Conservation (phyloP, 2,113 vertebrate species). For the Larimichthys polyactis region DNA sequence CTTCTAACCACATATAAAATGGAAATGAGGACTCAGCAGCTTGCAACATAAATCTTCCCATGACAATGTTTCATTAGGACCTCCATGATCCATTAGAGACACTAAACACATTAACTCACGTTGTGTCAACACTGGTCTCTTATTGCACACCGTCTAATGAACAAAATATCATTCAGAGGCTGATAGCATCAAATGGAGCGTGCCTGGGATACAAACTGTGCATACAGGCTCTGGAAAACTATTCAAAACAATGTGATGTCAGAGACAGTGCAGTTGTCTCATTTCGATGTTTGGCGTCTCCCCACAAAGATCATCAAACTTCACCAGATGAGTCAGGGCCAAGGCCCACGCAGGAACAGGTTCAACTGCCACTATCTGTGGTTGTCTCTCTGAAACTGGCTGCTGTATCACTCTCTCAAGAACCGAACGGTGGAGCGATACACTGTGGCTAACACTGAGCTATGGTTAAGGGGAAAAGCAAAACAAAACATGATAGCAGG, state of each 20-base stretch:
- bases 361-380: constrained; percentile 67
- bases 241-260: constrained; percentile 51
- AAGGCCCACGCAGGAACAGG: constrained; percentile 48
- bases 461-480: constrained; percentile 3
- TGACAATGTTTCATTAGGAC: constrained; percentile 82
- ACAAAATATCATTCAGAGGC: constrained; percentile 75
- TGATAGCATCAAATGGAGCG: constrained; percentile 74
- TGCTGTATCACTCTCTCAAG: constrained; percentile 24
- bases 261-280: constrained; percentile 28
- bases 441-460: constrained; percentile 15
- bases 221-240: constrained; percentile 32
- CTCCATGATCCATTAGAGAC: constrained; percentile 81
- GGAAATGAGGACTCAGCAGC: constrained; percentile 74
- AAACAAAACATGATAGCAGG: constrained; percentile 54
- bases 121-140: constrained; percentile 80
- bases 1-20: constrained; percentile 69
- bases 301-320: constrained; percentile 46
- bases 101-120: constrained; percentile 83
- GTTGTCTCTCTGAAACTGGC: constrained; percentile 38
- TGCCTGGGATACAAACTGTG: constrained; percentile 54
- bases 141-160: constrained; percentile 75
- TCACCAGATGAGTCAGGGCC: constrained; percentile 66
- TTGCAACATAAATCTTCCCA: constrained; percentile 80
- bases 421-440: not conserved
- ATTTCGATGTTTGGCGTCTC: constrained; percentile 30